phyloP scores from a whole-genome alignment of 2,888 invertebrate species.

The Drosophila affinis region DNA sequence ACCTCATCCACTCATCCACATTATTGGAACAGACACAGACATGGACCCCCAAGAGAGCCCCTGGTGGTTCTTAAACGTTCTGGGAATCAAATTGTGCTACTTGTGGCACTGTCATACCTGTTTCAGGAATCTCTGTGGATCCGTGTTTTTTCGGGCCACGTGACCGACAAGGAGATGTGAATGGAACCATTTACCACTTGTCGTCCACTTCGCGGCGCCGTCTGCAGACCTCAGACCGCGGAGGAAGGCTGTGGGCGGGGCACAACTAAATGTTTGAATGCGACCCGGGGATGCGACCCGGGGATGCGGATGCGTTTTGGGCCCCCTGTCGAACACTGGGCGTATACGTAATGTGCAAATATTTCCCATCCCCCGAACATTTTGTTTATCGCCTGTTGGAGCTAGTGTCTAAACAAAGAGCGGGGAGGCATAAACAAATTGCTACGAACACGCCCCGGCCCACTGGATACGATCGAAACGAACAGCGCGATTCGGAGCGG shows the following conservation, averaged over 20 bases:
- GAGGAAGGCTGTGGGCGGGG: background rate
- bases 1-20: background rate
- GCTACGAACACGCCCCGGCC: background rate
- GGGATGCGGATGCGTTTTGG: conserved; percentile 1
- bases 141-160: conserved; percentile 29
- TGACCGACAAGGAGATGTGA: background rate
- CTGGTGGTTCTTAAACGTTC: conserved; percentile 35
- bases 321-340: conserved; percentile 7
- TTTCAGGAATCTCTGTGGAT: background rate
- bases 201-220: background rate
- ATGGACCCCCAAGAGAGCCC: background rate
- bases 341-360: conserved; percentile 49
- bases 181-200: conserved; percentile 5
- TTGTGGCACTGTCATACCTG: conserved; percentile 47
- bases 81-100: conserved; percentile 67
- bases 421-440: conserved; percentile 33
- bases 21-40: background rate
- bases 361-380: conserved; percentile 17
- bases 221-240: background rate
- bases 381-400: conserved; percentile 41
- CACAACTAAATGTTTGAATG: background rate
- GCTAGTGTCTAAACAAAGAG: conserved; percentile 45
- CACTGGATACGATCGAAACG: background rate
- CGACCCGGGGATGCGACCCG: background rate
- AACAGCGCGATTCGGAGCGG: background rate